Conservation (phyloP, 2,797 vertebrate species). For the Dicrostonyx torquatus region DNA sequence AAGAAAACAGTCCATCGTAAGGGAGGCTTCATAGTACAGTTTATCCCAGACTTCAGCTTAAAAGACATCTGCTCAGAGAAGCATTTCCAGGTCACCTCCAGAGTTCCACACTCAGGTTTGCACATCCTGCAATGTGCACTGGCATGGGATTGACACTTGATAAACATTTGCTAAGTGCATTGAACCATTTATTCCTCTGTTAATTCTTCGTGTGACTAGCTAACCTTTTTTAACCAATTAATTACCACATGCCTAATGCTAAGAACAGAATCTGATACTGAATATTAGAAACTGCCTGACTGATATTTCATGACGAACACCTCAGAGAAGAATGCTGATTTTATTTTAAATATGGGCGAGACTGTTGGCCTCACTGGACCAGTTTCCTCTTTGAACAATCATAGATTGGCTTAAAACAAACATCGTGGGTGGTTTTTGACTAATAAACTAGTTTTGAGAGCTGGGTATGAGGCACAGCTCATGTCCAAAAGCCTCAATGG, state of each 20-base stretch:
- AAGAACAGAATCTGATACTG: background rate
- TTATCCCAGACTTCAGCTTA: background rate
- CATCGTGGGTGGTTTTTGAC: background rate
- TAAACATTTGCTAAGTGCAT: background rate
- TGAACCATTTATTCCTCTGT: background rate
- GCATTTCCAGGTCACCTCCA: background rate
- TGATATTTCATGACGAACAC: background rate
- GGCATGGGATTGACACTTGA: background rate
- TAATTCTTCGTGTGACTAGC: background rate
- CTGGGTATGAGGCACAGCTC: background rate
- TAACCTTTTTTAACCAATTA: background rate
- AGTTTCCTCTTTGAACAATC: constrained; percentile 22
- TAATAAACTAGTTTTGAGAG: background rate
- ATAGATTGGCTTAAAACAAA: background rate
- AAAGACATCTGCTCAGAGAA: background rate
- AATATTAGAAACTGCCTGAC: background rate
- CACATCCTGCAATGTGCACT: background rate
- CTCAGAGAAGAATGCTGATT: background rate
- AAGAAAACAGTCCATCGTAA: background rate
- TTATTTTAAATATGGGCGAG: background rate
- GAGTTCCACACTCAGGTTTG: background rate
- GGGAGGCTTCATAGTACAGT: background rate
- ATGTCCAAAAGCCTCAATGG: background rate
- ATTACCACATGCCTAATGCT: background rate
- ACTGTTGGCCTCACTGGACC: background rate